Evolutionary conservation across 2,797 vertebrate genomes (phyloP), one percentile per base, ranked within the genome.

Genomic region (Spheniscus humboldti): DNA sequence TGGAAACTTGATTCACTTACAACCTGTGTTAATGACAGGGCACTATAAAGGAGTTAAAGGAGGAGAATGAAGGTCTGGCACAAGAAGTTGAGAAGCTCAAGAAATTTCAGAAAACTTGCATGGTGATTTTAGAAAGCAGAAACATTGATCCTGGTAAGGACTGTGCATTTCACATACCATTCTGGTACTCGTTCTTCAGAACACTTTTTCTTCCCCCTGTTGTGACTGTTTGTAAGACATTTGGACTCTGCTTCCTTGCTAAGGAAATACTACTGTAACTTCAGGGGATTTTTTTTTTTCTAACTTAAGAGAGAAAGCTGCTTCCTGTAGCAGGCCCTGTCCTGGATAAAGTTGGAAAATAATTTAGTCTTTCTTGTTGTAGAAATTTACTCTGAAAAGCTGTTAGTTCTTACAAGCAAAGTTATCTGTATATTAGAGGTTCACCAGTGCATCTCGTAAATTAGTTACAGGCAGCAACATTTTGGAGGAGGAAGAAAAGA

Each of bases 51-150:
- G 88, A 96, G 33, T 43, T 96, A 50, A 87, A 57, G 47, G 83
- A 96, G 72, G 74, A 76, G 30, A 73, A 98, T 8, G 88, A 89
- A 88, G 88, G 67, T 27, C 86, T 98, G 68, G 74, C 95, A 68
- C 93, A 97, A 23, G 97, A 98, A 91, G 89, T 97, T 10, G 97
- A 98, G 83, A 97, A 97, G 75, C 96, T 98, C 69, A 98, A 97
- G 86, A 97, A 97, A 59, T 98, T 98, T 76, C 97, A 97, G 86
- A 95, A 97, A 73, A 98, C 75, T 53, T 98, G 97, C 94, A 95
- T 98, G 97, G 93, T 86, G 56, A 92, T 98, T 91, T 92, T 98
- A 50, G 97, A 98, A 95, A 97, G 93, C 93, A 97, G 94, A 62
- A 97, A 96, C 72, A 96, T 98, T 35, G 80, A 75, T 82, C 96